phyloP scores from a whole-genome alignment of 2,888 invertebrate species.

The Neoaliturus tenellus region DNA sequence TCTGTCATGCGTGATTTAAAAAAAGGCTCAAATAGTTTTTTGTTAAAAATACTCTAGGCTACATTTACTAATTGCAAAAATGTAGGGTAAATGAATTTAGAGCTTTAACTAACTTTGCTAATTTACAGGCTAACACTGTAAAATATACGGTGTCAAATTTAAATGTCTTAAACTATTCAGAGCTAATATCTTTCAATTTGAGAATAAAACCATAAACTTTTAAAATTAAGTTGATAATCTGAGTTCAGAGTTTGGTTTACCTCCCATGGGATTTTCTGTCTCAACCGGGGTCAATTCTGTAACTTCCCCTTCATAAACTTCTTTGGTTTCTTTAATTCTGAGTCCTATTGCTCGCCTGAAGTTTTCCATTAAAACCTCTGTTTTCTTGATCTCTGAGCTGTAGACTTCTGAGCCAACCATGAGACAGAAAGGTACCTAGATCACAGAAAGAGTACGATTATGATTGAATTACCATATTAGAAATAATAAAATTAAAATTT shows the following conservation, averaged over 20 bases:
- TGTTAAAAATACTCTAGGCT: no score
- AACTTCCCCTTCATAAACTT: conserved; percentile 99
- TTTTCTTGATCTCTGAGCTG: conserved; percentile 99
- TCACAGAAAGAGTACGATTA: neutral
- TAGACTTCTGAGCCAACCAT: conserved; percentile 97
- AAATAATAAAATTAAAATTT: neutral
- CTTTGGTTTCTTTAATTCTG: conserved; percentile 96
- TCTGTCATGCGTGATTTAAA: no score
- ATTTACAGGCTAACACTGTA: no score
- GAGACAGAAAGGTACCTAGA: conserved; percentile 88
- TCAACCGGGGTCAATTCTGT: conserved; percentile 98
- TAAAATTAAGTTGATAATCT: no score
- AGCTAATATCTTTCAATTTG: no score
- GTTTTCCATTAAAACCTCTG: conserved; percentile 99
- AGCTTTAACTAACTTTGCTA: no score
- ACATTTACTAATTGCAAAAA: no score
- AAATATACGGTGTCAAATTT: no score
- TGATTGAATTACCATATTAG: neutral
- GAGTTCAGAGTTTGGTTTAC: conserved; percentile 73
- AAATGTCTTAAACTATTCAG: no score
- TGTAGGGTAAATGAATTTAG: no score
- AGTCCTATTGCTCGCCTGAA: conserved; percentile 98
- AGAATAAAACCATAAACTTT: no score
- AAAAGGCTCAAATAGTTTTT: no score
- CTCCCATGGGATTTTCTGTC: conserved; percentile 97